A percentile compares a stretch with the other conserved stretches of the same genome.
These are phyloP conservation scores for Spongia lamella DNA, from an alignment of 37 sponge, comb jelly and placozoan species.

Conservation along the genomic window DNA sequence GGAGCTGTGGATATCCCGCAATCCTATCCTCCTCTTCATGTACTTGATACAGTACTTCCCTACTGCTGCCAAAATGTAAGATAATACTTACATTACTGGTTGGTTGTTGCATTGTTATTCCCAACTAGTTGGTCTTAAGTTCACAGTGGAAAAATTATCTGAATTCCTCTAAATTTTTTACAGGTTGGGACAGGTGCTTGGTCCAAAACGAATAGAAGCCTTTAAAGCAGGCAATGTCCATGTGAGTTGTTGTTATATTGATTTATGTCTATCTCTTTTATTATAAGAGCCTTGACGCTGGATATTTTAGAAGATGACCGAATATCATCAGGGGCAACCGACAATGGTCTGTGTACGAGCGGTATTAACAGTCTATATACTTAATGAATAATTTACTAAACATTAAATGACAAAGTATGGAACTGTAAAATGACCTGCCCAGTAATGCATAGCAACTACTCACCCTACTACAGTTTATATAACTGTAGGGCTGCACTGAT, in stretches of 20 bases:
- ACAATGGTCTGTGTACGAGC: no score
- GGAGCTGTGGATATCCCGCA: conserved; percentile 86
- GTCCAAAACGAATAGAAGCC: conserved; percentile 43
- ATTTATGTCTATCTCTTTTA: background rate
- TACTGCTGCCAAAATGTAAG: conserved; percentile 50
- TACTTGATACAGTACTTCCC: conserved; percentile 84
- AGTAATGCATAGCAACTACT: no score
- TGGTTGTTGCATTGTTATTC: background rate
- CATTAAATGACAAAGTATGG: no score
- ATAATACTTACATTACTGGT: background rate
- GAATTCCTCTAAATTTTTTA: no score
- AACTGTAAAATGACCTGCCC: no score
- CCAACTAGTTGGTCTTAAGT: background rate
- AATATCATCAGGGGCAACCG: no score
- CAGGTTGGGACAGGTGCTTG: conserved; percentile 61
- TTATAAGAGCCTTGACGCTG: no score
- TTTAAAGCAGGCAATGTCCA: conserved; percentile 26
- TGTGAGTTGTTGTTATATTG: conserved; percentile 5
- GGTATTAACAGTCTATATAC: no score
- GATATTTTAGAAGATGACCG: no score
- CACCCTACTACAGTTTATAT: no score
- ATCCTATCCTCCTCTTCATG: conserved; percentile 78
- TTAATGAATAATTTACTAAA: no score
- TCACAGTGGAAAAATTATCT: background rate
- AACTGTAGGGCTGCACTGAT: no score